Conservation (phyloP, 2,888 invertebrate species). For the Trimorus sp. region DNA sequence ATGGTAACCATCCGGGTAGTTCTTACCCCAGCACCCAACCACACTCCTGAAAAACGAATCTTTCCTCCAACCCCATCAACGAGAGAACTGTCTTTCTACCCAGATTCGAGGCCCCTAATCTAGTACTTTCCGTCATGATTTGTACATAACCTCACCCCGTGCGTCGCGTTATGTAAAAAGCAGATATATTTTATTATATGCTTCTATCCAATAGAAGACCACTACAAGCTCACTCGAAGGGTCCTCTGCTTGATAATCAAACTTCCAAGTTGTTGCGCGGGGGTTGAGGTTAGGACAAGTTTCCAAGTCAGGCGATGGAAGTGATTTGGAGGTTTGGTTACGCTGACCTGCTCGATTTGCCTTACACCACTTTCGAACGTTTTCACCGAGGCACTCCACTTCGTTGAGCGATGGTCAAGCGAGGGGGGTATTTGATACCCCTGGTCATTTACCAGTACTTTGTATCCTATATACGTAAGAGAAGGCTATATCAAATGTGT, state of each 20-base stretch:
- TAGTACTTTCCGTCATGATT: slow-evolving; percentile 1
- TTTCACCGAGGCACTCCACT: not conserved
- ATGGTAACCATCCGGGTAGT: no score
- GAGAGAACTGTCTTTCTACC: no score
- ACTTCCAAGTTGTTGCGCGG: slow-evolving; percentile 27
- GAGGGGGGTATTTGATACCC: not conserved
- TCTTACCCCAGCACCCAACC: no score
- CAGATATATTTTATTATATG: slow-evolving; percentile 26
- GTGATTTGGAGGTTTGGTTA: slow-evolving; percentile 34
- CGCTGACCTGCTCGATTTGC: slow-evolving; percentile 21
- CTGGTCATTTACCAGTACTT: not conserved
- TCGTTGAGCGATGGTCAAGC: no score
- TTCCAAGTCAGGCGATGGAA: not conserved
- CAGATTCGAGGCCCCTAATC: not conserved
- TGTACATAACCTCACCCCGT: slow-evolving; percentile 3
- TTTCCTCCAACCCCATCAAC: no score
- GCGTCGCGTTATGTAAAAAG: slow-evolving; percentile 6
- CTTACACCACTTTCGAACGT: not conserved
- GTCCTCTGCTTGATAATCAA: slow-evolving; percentile 12
- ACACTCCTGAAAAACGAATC: no score
- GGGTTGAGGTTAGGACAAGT: slow-evolving; percentile 9
- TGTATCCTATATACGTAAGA: slow-evolving; percentile 10
- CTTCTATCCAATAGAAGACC: slow-evolving; percentile 17
- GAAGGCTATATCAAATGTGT: slow-evolving; percentile 2
- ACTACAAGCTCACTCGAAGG: not conserved